These are phyloP conservation scores for Falco novaeseelandiae DNA, from an alignment of 2,797 vertebrate genomes.

Conservation along the genomic window DNA sequence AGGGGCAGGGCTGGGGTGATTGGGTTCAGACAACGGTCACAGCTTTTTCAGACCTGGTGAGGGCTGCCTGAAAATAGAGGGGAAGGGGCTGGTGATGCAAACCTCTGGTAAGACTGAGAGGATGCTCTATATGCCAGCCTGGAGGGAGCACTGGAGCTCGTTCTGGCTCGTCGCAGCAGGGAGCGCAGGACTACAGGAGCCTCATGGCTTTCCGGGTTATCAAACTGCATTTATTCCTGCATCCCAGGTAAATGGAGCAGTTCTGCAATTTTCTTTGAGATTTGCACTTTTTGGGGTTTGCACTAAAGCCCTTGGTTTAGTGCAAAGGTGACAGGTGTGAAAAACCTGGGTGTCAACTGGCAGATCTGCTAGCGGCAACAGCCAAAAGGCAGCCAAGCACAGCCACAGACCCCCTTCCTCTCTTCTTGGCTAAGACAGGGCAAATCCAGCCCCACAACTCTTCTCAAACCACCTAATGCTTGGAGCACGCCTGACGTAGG, in stretches of 20 bases:
- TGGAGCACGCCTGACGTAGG: background rate
- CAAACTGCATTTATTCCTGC: background rate
- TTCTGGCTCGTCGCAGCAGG: background rate
- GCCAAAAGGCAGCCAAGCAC: background rate
- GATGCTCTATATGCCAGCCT: background rate
- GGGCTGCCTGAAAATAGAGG: background rate
- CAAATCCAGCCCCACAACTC: background rate
- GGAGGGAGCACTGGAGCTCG: background rate
- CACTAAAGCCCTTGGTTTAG: background rate
- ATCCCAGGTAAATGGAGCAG: background rate
- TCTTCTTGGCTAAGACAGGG: background rate
- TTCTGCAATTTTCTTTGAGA: background rate
- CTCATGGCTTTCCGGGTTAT: background rate
- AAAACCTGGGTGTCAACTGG: background rate
- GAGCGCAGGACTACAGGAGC: background rate
- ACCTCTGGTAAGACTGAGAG: background rate
- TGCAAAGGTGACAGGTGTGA: background rate
- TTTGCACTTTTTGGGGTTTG: background rate
- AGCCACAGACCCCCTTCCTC: background rate
- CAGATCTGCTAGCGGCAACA: accelerated
- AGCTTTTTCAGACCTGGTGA: background rate
- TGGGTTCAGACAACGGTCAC: background rate
- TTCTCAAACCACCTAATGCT: background rate
- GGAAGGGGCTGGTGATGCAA: background rate
- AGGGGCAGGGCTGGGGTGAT: background rate